phyloP scores from a whole-genome alignment of 2,888 invertebrate genomes.

The Drosophila mercatorum region DNA sequence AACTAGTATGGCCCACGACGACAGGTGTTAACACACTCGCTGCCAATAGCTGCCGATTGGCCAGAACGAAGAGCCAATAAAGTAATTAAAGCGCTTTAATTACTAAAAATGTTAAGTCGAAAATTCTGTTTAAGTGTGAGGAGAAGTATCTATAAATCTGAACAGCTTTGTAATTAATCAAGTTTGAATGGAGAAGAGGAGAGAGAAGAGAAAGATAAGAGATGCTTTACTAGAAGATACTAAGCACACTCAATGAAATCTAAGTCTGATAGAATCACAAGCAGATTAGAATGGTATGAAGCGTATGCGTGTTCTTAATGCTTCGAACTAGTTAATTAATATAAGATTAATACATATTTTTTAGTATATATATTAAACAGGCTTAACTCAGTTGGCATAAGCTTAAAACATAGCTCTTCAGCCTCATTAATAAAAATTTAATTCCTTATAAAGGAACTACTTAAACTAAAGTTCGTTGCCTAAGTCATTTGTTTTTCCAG shows the following conservation, averaged over 20 bases:
- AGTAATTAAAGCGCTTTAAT: conserved; percentile 44
- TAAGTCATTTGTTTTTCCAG: conserved; percentile 34
- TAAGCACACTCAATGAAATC: neutral
- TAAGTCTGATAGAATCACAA: neutral
- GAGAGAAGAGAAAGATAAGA: neutral
- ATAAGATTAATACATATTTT: no score
- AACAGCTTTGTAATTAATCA: neutral
- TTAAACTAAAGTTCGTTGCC: conserved; percentile 38
- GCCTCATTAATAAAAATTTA: neutral
- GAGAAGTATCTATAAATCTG: neutral
- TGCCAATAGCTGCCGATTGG: conserved; percentile 42
- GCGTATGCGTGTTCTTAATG: no score
- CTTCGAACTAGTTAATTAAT: no score
- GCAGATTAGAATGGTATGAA: neutral
- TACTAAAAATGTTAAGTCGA: neutral
- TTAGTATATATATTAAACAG: neutral
- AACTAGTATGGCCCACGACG: conserved; percentile 23
- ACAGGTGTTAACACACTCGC: conserved; percentile 62
- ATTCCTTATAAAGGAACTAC: neutral
- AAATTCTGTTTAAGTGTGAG: no score
- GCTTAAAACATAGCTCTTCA: neutral
- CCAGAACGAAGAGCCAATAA: conserved; percentile 31
- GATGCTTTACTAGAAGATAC: neutral
- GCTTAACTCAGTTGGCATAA: neutral
- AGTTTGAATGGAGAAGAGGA: neutral